phyloP scores from a whole-genome alignment of 2,113 vertebrate species.

The Sialia sialis region DNA sequence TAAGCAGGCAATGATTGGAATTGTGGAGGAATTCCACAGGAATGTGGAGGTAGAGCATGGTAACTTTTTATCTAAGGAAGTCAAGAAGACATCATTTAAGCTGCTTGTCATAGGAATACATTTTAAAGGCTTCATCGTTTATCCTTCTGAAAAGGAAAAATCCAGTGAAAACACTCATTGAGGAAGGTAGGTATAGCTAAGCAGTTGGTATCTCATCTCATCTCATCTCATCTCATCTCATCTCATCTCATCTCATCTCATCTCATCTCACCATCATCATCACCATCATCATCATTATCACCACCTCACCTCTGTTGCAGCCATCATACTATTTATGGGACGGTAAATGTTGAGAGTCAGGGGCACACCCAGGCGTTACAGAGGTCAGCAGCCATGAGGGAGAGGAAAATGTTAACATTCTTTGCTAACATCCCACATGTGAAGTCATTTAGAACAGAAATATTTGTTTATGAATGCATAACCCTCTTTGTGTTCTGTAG shows the following conservation, averaged over 20 bases:
- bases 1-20: not conserved
- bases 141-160: not conserved
- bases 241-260: not conserved
- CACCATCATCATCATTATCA: not conserved
- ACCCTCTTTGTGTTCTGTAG: not conserved
- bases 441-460: not conserved
- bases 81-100: not conserved
- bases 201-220: not conserved
- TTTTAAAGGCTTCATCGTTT: not conserved
- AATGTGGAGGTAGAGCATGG: accelerated
- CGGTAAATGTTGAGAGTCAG: not conserved
- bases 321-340: accelerated
- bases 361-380: not conserved
- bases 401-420: not conserved
- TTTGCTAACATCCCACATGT: not conserved
- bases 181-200: not conserved
- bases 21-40: no score
- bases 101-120: not conserved
- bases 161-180: not conserved
- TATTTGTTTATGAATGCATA: not conserved
- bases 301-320: not conserved
- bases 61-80: not conserved
- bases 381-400: not conserved
- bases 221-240: not conserved
- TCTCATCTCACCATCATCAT: not conserved